Conservation (phyloP, 2,888 invertebrate species). For the Campaea margaritaria region DNA sequence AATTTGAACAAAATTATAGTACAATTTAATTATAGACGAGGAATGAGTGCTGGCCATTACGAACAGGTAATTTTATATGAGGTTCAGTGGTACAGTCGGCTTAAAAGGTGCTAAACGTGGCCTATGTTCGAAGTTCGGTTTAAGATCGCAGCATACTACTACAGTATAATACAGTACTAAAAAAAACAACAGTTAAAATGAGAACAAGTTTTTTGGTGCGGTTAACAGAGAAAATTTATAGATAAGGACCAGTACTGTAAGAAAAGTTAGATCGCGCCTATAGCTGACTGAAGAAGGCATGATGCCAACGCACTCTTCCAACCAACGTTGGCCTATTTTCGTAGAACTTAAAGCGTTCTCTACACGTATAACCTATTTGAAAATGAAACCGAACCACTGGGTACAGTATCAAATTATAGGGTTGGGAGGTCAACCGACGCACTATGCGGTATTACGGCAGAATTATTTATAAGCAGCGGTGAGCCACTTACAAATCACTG, state of each 20-base stretch:
- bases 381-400: conserved; percentile 1
- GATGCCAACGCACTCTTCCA: no score
- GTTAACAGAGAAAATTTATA: no score
- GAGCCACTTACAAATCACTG: conserved; percentile 18
- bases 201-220: no score
- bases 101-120: no score
- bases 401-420: conserved; percentile 21
- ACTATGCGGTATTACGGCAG: conserved; percentile 15
- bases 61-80: not conserved
- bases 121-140: no score
- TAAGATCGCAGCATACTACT: no score
- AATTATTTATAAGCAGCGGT: conserved; percentile 25
- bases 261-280: no score
- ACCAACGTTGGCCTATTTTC: no score
- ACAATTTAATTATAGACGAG: conserved; percentile 18
- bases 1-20: conserved; percentile 18
- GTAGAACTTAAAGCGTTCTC: not conserved
- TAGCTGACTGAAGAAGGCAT: no score
- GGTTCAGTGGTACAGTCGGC: not conserved
- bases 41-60: not conserved
- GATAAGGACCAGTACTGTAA: no score
- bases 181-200: no score
- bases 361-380: conserved; percentile 5
- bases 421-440: conserved; percentile 11
- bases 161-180: no score